phyloP scores from a whole-genome alignment of 1,140 invertebrate genomes.

The Aphelenchoides avenae region DNA sequence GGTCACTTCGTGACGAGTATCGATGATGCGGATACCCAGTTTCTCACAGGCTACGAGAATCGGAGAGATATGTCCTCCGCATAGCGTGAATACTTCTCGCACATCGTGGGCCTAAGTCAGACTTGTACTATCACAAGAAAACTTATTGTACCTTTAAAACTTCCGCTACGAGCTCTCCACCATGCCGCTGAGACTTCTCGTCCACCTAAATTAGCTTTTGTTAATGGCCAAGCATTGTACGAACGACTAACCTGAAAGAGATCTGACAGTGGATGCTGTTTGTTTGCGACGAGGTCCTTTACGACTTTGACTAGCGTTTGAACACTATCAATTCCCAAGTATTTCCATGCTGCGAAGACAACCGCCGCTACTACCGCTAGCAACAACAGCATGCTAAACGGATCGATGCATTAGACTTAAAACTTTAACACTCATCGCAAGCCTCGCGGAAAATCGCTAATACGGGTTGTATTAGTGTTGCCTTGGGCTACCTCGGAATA shows the following conservation, averaged over 20 bases:
- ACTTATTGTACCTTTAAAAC: slow-evolving; percentile 63
- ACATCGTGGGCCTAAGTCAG: slow-evolving; percentile 64
- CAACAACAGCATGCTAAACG: no score
- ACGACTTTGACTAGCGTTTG: no score
- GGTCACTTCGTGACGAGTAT: slow-evolving; percentile 68
- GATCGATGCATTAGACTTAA: no score
- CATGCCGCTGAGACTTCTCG: slow-evolving; percentile 62
- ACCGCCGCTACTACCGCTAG: no score
- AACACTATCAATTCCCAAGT: no score
- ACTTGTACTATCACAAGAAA: slow-evolving; percentile 58
- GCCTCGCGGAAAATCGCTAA: no score
- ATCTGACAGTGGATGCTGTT: slow-evolving; percentile 42
- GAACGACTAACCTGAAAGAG: slow-evolving; percentile 39
- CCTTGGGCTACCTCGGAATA: no score
- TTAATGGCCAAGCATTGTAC: not conserved
- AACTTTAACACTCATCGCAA: no score
- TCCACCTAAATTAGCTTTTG: slow-evolving; percentile 60
- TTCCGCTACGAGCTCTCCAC: slow-evolving; percentile 68
- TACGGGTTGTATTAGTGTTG: no score
- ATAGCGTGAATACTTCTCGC: slow-evolving; percentile 67
- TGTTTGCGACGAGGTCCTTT: no score
- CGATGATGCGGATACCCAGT: slow-evolving; percentile 66
- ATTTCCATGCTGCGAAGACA: no score
- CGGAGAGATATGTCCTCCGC: slow-evolving; percentile 70
- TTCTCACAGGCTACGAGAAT: slow-evolving; percentile 67